phyloP scores from a whole-genome alignment of 2,888 invertebrate species.

The Andricus quercusramuli region DNA sequence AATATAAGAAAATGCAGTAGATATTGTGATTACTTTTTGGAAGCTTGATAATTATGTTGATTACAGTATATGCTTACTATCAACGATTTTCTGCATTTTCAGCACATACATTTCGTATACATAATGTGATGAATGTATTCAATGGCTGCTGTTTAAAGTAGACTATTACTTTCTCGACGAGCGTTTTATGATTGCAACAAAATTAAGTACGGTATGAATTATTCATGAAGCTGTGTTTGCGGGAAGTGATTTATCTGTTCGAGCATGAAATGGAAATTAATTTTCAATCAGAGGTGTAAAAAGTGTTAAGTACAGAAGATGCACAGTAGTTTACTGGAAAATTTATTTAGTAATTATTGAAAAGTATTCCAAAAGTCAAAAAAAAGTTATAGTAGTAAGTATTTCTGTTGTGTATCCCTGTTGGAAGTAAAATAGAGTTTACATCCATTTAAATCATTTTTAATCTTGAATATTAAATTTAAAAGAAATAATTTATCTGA shows the following conservation, averaged over 20 bases:
- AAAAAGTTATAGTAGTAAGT: no score
- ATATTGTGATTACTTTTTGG: neutral
- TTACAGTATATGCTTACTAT: neutral
- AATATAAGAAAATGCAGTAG: neutral
- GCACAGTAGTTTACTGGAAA: neutral
- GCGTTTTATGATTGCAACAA: conserved; percentile 27
- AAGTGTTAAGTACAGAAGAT: neutral
- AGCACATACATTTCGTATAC: neutral
- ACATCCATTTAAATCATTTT: no score
- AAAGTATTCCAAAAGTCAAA: neutral
- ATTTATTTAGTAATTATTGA: neutral
- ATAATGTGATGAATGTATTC: neutral
- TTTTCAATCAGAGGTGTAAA: conserved; percentile 6
- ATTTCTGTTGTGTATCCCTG: no score
- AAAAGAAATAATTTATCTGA: no score
- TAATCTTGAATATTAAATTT: no score
- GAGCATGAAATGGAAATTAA: conserved; percentile 23
- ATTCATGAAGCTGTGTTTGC: conserved; percentile 34
- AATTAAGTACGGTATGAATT: conserved; percentile 31
- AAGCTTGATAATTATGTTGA: neutral
- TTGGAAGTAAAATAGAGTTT: no score
- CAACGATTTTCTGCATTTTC: neutral
- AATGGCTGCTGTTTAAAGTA: conserved; percentile 13
- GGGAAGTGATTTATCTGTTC: conserved; percentile 35
- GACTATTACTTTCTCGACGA: conserved; percentile 28